Percentiles rank a stretch among this genome's conserved stretches.
These are phyloP conservation scores for Euclidia mi DNA, from an alignment of 2,888 invertebrate genomes.

Conservation along the genomic window DNA sequence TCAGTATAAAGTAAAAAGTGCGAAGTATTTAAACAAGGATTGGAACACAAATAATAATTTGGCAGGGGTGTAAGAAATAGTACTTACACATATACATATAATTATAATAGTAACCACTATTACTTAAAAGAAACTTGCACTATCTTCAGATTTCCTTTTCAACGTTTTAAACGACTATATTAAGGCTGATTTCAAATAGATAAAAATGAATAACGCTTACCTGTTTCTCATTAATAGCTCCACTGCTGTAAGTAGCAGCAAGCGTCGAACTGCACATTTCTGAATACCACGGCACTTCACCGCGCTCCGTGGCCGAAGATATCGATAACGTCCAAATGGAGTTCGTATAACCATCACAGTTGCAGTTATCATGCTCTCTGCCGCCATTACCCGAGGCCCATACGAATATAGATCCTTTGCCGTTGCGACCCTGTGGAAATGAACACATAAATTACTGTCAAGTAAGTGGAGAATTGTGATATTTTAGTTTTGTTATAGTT, in stretches of 20 bases:
- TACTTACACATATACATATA: no score
- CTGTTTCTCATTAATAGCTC: conserved; percentile 96
- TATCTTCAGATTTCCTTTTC: no score
- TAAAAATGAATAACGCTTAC: conserved; percentile 73
- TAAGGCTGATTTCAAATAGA: no score
- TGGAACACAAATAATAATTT: no score
- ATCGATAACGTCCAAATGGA: conserved; percentile 99
- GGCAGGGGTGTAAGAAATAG: no score
- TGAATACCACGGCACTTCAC: conserved; percentile 98
- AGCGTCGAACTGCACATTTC: conserved; percentile 99
- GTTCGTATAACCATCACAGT: conserved; percentile 99
- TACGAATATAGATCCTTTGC: conserved; percentile 99
- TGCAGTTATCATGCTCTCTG: conserved; percentile 98
- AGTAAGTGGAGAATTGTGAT: neutral
- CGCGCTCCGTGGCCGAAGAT: conserved; percentile 97
- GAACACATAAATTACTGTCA: conserved; percentile 33
- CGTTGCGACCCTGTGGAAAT: conserved; percentile 94
- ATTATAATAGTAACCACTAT: no score
- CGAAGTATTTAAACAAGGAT: no score
- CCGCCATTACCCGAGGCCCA: conserved; percentile 99
- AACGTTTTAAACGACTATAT: no score
- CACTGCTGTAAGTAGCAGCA: conserved; percentile 99
- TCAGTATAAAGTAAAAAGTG: no score
- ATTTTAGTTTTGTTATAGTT: no score
- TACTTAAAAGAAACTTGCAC: no score